Percentiles rank a stretch among this genome's conserved stretches.
These are phyloP conservation scores for Mus pahari DNA, from an alignment of 2,113 vertebrate genomes.

Conservation along the genomic window DNA sequence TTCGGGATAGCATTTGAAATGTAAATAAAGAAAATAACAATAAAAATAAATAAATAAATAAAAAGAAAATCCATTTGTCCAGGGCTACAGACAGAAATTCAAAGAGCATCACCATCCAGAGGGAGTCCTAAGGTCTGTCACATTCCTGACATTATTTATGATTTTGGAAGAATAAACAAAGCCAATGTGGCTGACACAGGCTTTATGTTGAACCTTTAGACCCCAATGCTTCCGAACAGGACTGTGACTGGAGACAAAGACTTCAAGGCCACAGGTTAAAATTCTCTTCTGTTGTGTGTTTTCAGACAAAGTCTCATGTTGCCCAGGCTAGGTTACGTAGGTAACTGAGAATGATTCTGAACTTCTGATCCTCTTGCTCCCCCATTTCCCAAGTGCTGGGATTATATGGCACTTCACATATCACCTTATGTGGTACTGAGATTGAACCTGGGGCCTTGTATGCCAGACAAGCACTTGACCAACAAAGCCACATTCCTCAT, in stretches of 20 bases:
- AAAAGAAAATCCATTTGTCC: not conserved
- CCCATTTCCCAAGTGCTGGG: not conserved
- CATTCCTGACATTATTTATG: constrained; percentile 16
- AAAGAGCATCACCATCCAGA: constrained; percentile 13
- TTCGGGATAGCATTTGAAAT: too few relatives aligned
- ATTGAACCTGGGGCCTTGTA: not conserved
- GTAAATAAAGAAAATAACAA: too few relatives aligned
- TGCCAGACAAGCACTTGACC: not conserved
- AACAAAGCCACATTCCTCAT: not conserved
- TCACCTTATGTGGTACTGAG: not conserved
- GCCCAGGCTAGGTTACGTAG: not conserved
- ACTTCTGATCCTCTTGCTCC: not conserved
- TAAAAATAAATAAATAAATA: too few relatives aligned
- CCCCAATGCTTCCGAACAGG: not conserved
- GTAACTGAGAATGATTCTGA: not conserved
- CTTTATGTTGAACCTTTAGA: not conserved
- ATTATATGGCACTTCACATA: not conserved
- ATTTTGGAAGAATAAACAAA: constrained; percentile 33
- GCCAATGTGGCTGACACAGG: not conserved
- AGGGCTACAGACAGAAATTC: not conserved
- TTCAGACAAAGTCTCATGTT: not conserved
- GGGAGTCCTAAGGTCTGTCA: not conserved
- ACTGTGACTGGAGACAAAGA: not conserved
- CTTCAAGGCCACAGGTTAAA: not conserved
- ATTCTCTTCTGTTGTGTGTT: not conserved